Evolutionary conservation across 2,797 vertebrate species (phyloP).

Genomic region (Rhabdophis nuchalis): DNA sequence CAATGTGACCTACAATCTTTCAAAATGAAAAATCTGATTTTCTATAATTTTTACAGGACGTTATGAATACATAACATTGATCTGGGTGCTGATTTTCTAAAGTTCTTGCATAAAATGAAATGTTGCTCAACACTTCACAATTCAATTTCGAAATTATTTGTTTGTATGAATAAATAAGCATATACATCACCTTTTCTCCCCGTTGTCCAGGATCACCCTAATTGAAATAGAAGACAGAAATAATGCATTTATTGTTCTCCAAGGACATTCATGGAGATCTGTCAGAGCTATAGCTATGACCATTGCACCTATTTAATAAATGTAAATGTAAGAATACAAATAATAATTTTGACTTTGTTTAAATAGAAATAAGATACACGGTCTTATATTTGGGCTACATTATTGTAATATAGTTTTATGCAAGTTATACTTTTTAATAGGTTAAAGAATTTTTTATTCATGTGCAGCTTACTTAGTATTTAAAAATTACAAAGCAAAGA

Average conservation of each 20-base stretch:
- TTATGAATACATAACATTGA: not conserved
- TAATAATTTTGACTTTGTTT: not conserved
- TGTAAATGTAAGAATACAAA: not conserved
- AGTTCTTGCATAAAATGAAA: not conserved
- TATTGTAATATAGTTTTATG: not conserved
- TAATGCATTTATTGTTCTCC: conserved; percentile 33
- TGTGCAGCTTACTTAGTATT: not conserved
- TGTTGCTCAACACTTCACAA: not conserved
- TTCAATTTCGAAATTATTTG: not conserved
- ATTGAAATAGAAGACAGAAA: conserved; percentile 68
- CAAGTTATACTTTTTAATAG: not conserved
- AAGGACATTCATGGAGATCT: not conserved
- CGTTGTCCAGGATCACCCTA: conserved; percentile 92
- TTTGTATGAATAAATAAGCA: not conserved
- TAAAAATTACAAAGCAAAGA: not conserved
- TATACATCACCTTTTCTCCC: conserved; percentile 89
- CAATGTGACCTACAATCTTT: not conserved
- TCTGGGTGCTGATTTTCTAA: not conserved
- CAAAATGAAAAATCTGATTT: not conserved
- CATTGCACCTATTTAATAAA: not conserved
- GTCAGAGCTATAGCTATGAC: not conserved
- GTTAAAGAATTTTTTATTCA: not conserved
- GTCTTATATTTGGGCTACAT: not conserved
- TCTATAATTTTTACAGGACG: not conserved
- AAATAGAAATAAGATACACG: not conserved